phyloP scores from a whole-genome alignment of 2,888 invertebrate species.

The Xestia c-nigrum region DNA sequence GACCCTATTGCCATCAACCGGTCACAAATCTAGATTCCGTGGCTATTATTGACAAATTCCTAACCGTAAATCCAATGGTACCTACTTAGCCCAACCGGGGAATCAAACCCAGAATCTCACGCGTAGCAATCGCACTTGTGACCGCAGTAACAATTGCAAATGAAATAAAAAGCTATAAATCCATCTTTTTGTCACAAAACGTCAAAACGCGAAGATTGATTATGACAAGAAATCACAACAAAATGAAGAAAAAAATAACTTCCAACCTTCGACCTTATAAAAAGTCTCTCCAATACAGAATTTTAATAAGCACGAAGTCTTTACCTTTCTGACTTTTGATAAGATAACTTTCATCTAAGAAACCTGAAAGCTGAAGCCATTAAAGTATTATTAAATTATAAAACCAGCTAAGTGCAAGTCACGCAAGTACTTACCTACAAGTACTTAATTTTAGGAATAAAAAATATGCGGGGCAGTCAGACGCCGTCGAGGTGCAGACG shows the following conservation, averaged over 20 bases:
- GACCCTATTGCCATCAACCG: neutral
- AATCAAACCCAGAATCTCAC: neutral
- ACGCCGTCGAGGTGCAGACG: no score
- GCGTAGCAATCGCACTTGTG: neutral
- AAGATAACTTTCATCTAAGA: conserved; percentile 15
- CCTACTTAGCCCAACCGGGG: neutral
- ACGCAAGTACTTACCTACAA: neutral
- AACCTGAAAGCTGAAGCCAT: conserved; percentile 11
- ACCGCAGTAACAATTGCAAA: neutral
- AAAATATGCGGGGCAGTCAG: no score
- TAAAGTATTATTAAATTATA: conserved; percentile 17
- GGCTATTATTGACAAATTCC: neutral
- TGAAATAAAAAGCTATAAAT: neutral
- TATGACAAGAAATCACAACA: neutral
- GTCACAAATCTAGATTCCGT: no score
- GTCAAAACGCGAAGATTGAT: neutral
- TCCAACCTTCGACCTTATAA: neutral
- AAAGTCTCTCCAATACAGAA: conserved; percentile 27
- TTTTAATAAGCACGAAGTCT: conserved; percentile 33
- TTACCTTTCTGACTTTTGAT: conserved; percentile 18
- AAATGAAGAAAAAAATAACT: conserved; percentile 7
- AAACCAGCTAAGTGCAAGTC: conserved; percentile 1
- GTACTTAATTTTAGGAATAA: neutral
- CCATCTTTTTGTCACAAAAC: neutral
- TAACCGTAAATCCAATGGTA: neutral